These are phyloP conservation scores for Rhagium mordax DNA, from an alignment of 2,888 invertebrate species.

Conservation along the genomic window DNA sequence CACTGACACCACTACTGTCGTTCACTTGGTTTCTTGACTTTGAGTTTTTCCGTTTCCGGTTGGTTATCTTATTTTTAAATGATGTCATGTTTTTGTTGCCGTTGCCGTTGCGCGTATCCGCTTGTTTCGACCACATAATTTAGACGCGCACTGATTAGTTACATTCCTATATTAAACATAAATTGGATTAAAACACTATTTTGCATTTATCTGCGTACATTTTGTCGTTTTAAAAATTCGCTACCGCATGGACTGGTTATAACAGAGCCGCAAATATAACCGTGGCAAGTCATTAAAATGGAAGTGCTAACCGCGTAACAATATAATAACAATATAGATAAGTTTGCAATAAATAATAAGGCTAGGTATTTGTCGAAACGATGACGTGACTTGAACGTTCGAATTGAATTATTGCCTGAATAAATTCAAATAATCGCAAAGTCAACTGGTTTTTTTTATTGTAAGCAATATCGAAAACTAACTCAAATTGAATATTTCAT, in stretches of 20 bases:
- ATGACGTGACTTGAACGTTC: conserved; percentile 42
- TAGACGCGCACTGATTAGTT: conserved; percentile 27
- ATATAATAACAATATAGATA: conserved; percentile 41
- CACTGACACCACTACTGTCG: conserved; percentile 46
- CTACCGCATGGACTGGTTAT: background rate
- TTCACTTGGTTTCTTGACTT: conserved; percentile 54
- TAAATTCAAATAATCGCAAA: conserved; percentile 41
- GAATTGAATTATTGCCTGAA: conserved; percentile 15
- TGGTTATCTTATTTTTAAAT: conserved; percentile 68
- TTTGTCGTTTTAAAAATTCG: conserved; percentile 18
- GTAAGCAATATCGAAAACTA: conserved; percentile 29
- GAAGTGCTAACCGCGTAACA: conserved; percentile 21
- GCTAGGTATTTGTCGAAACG: conserved; percentile 33
- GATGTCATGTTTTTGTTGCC: conserved; percentile 66
- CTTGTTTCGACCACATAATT: conserved; percentile 68
- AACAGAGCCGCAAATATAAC: background rate
- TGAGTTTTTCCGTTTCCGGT: conserved; percentile 67
- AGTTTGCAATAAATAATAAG: conserved; percentile 44
- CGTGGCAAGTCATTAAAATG: background rate
- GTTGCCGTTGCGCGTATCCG: conserved; percentile 64
- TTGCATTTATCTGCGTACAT: conserved; percentile 27
- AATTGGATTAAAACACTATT: background rate
- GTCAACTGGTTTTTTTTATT: conserved; percentile 35
- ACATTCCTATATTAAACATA: conserved; percentile 26
- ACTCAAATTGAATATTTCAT: conserved; percentile 17